Conservation (phyloP, 2,797 vertebrate species). For the Gallirallus australis region DNA sequence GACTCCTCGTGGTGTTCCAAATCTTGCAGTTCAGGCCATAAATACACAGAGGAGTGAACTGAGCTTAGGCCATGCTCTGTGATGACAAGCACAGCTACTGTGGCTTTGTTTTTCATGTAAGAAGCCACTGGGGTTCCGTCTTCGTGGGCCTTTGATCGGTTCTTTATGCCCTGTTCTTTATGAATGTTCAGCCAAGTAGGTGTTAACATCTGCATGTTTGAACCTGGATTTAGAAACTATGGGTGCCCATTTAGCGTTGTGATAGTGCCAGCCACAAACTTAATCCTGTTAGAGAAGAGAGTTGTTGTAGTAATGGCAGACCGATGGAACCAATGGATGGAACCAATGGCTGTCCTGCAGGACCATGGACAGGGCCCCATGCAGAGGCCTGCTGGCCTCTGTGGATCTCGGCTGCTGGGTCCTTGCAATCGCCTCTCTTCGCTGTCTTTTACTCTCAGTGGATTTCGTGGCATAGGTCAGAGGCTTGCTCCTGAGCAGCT, state of each 20-base stretch:
- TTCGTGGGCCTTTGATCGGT: neutral
- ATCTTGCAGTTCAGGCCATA: neutral
- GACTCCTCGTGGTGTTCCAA: neutral
- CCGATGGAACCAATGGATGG: fast-evolving
- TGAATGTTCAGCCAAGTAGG: fast-evolving
- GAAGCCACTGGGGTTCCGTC: neutral
- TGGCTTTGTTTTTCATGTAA: neutral
- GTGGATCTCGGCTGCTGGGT: fast-evolving
- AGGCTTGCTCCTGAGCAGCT: neutral
- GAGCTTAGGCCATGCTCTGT: neutral
- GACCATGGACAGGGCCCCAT: neutral
- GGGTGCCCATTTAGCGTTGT: neutral
- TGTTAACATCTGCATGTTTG: neutral
- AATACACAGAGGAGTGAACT: fast-evolving
- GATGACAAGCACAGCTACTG: neutral
- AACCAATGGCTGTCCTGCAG: fast-evolving
- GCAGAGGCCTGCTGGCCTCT: fast-evolving
- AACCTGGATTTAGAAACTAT: neutral
- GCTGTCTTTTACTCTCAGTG: no score
- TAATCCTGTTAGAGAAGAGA: fast-evolving
- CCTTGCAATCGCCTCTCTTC: fast-evolving
- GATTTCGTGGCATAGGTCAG: fast-evolving
- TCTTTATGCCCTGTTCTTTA: neutral
- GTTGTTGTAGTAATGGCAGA: no score
- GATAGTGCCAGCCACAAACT: neutral